Evolutionary conservation across 2,888 invertebrate genomes (phyloP).

Genomic region (Venusia cambrica): DNA sequence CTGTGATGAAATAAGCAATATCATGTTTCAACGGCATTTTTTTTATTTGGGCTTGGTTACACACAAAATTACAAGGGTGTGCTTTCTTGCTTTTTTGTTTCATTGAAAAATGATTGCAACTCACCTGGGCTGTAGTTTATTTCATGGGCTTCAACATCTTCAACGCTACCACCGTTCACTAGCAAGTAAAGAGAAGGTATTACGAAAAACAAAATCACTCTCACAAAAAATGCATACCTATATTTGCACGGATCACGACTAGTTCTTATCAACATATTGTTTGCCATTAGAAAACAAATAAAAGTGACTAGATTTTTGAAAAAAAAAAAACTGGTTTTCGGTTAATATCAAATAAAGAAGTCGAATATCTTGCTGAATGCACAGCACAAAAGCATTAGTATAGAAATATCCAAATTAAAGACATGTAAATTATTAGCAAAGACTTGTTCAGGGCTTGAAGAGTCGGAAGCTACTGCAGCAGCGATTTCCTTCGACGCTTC

Average conservation of each 20-base stretch:
- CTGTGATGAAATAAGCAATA: too few relatives aligned
- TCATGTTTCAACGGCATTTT: too few relatives aligned
- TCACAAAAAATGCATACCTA: constrained; percentile 47
- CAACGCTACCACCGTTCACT: constrained; percentile 23
- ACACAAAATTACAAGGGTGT: too few relatives aligned
- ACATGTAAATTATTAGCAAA: constrained; percentile 40
- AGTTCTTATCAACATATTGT: constrained; percentile 68
- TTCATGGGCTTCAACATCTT: constrained; percentile 13
- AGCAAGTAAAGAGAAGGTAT: constrained; percentile 56
- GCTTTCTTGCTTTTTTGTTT: too few relatives aligned
- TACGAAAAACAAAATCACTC: constrained; percentile 57
- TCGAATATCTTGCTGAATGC: constrained; percentile 61
- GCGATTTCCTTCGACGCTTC: constrained; percentile 33
- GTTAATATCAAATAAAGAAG: constrained; percentile 66
- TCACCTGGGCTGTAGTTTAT: constrained; percentile 35
- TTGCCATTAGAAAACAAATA: constrained; percentile 55
- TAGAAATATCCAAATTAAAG: constrained; percentile 25
- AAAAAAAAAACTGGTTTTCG: constrained; percentile 5
- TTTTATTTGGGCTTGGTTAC: too few relatives aligned
- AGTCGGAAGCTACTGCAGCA: constrained; percentile 42
- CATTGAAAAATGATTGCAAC: too few relatives aligned
- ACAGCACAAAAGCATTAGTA: constrained; percentile 57
- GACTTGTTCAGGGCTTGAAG: constrained; percentile 39
- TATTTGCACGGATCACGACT: constrained; percentile 49
- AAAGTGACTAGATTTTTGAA: constrained; percentile 31